Conservation (phyloP, 1,140 invertebrate species). For the Asbolus verrucosus region DNA sequence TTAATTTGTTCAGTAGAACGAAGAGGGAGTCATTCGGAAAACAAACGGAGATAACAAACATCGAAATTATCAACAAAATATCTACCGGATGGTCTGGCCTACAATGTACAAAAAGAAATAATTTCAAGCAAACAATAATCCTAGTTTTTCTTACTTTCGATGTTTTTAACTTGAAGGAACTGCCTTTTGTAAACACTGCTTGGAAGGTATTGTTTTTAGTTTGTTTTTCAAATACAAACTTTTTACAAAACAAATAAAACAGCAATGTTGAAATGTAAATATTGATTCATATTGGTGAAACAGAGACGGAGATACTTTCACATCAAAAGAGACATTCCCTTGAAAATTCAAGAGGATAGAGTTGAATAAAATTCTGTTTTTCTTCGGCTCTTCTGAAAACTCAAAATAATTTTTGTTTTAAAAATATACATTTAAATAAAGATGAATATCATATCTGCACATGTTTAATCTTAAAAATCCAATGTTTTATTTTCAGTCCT, state of each 20-base stretch:
- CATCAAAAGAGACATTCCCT: constrained; percentile 53
- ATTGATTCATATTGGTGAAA: constrained; percentile 36
- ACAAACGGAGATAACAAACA: not conserved
- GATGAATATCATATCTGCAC: no score
- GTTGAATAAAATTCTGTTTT: constrained; percentile 49
- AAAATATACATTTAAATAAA: constrained; percentile 17
- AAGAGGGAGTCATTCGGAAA: no score
- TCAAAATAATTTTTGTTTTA: constrained; percentile 32
- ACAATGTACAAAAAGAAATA: no score
- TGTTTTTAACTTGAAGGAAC: constrained; percentile 24
- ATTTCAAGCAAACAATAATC: constrained; percentile 2
- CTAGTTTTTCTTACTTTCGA: constrained; percentile 1
- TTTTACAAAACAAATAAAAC: constrained; percentile 58
- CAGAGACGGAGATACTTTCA: constrained; percentile 40
- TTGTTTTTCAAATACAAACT: constrained; percentile 59
- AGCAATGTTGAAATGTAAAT: constrained; percentile 41
- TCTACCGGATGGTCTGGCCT: not conserved
- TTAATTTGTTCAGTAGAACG: no score
- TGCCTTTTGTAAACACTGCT: constrained; percentile 54
- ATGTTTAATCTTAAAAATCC: no score
- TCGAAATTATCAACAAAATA: not conserved
- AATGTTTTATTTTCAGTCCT: no score
- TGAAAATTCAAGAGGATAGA: constrained; percentile 60
- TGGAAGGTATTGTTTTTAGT: constrained; percentile 57
- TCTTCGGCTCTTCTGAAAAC: constrained; percentile 26